phyloP scores from a whole-genome alignment of 2,888 invertebrate genomes.

The Philopedon plagiatum region DNA sequence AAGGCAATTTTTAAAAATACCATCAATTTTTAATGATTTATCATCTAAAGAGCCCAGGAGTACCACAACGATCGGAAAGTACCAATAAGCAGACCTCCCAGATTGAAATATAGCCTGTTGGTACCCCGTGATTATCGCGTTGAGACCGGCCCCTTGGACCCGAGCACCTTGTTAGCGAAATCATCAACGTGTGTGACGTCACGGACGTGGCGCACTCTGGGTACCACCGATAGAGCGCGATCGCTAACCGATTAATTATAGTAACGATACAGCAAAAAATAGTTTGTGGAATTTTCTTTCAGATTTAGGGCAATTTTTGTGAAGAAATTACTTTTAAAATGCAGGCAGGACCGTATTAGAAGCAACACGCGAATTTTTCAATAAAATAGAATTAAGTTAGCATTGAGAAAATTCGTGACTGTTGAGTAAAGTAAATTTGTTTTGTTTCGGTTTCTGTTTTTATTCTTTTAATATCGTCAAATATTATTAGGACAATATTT shows the following conservation, averaged over 20 bases:
- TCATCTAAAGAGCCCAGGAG: constrained; percentile 48
- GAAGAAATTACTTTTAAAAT: too few relatives aligned
- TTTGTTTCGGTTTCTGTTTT: too few relatives aligned
- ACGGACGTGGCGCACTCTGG: constrained; percentile 56
- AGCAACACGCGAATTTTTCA: too few relatives aligned
- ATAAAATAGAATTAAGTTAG: too few relatives aligned
- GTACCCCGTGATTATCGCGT: constrained; percentile 65
- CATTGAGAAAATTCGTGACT: too few relatives aligned
- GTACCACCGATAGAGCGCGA: constrained; percentile 54
- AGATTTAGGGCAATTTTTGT: too few relatives aligned
- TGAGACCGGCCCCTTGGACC: constrained; percentile 62
- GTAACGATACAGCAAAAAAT: constrained; percentile 1
- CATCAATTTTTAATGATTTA: constrained; percentile 49
- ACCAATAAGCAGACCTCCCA: constrained; percentile 61
- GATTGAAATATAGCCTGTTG: constrained; percentile 61
- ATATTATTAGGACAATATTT: too few relatives aligned
- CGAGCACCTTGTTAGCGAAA: constrained; percentile 68
- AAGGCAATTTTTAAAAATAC: constrained; percentile 12
- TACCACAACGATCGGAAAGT: constrained; percentile 54
- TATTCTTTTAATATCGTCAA: too few relatives aligned
- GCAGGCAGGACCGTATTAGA: too few relatives aligned
- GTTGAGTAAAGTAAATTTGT: too few relatives aligned
- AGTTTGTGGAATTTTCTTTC: too few relatives aligned
- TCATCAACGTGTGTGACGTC: constrained; percentile 65
- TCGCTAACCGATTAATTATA: neutral